phyloP scores from a whole-genome alignment of 2,113 vertebrate genomes.

The Anarhynchus alexandrinus region DNA sequence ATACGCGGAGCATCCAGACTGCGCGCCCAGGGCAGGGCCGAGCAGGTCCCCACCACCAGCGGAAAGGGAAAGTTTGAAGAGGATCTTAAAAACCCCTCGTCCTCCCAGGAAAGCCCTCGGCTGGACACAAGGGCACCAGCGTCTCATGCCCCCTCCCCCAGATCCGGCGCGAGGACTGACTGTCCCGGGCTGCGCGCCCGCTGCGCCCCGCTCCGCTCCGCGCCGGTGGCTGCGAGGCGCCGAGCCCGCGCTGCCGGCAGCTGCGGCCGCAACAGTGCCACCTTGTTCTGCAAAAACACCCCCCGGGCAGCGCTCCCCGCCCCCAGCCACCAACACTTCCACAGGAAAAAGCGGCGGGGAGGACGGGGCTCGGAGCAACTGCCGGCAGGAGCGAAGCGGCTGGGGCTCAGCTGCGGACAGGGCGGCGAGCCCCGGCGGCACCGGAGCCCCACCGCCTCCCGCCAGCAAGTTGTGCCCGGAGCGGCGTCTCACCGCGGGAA shows the following conservation, averaged over 20 bases:
- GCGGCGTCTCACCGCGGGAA: background rate
- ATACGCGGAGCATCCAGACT: background rate
- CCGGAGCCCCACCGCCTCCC: background rate
- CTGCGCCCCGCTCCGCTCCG: background rate
- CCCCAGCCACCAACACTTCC: background rate
- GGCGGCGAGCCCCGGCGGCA: background rate
- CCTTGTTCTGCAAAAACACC: background rate
- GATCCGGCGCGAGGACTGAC: background rate
- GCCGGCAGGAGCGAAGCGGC: background rate
- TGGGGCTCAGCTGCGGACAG: background rate
- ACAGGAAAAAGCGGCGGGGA: background rate
- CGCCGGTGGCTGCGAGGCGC: background rate
- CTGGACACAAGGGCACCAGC: background rate
- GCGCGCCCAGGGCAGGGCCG: background rate
- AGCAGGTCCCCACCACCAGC: background rate
- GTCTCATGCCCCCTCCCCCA: background rate
- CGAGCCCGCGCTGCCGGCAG: background rate
- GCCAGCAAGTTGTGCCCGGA: background rate
- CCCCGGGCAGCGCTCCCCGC: background rate
- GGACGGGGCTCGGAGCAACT: background rate
- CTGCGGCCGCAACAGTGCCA: constrained; percentile 20
- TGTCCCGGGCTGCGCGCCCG: background rate
- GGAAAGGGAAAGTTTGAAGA: background rate
- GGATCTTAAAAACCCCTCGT: background rate
- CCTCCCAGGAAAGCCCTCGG: background rate